A percentile compares a stretch with the other conserved stretches of the same genome.
Conservation (phyloP, 1,140 invertebrate genomes). For the Aplysia californica region DNA sequence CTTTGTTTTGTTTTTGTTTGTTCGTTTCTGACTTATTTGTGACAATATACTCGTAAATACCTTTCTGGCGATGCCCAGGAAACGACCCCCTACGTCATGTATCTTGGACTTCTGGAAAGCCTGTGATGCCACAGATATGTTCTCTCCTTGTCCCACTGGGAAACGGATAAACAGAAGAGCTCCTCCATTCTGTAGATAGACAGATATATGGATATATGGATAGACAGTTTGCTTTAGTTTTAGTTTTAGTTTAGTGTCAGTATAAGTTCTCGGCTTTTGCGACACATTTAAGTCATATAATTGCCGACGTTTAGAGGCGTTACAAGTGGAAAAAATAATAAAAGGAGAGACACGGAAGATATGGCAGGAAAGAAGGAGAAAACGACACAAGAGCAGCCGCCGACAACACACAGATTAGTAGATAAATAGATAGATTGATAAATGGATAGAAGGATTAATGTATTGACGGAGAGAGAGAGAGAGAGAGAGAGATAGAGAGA, state of each 20-base stretch:
- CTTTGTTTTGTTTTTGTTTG: not conserved
- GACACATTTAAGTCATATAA: too few relatives aligned
- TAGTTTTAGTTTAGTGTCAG: not conserved
- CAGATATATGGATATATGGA: too few relatives aligned
- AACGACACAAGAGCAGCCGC: not conserved
- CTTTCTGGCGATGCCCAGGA: slow-evolving; percentile 35
- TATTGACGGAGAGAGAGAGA: not conserved
- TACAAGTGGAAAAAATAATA: not conserved
- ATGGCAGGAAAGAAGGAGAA: not conserved
- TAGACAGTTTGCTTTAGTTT: not conserved
- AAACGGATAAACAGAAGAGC: slow-evolving; percentile 36
- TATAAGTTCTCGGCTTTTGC: not conserved
- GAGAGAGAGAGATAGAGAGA: too few relatives aligned
- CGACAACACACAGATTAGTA: too few relatives aligned
- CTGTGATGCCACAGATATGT: slow-evolving; percentile 23
- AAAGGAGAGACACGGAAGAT: not conserved
- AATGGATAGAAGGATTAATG: too few relatives aligned
- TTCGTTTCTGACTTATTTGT: not conserved
- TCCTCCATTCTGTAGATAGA: slow-evolving; percentile 20
- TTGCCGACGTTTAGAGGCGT: too few relatives aligned
- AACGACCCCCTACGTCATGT: slow-evolving; percentile 26
- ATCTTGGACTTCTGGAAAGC: slow-evolving; percentile 33
- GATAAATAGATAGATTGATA: too few relatives aligned
- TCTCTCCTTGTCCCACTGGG: slow-evolving; percentile 28
- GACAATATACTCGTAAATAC: not conserved